Base-by-base conservation (phyloP, 2,797 vertebrate species). In the Bradypus variegatus region DNA sequence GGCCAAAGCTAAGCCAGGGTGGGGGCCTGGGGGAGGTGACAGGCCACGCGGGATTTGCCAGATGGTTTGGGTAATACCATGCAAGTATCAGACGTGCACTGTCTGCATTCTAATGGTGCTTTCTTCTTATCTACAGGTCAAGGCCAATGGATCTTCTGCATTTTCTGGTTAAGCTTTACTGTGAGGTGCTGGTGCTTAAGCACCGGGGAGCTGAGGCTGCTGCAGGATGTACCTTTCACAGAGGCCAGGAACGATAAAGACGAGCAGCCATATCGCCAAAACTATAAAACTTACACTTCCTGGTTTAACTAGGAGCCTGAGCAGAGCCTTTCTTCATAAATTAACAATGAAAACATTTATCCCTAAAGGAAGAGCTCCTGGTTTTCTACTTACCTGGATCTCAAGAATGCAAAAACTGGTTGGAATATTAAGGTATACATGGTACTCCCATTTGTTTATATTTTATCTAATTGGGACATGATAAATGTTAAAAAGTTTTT, bases 211-310 rank as follows among this genome's bases (percentile, higher is more conserved):
- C 13, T 12, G 55, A 87, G 10, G 33, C 41, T 87, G 5, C 36
- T 64, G n/a, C 81, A n/a, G 33, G 41, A 69, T 19, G 45, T 13
- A 13, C 25, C 4, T 2, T 48, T 65, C 62, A 29, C 69, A 76
- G 29, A 29, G 0, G 7, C 41, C 21, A 14, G n/a, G 48, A 60
- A 16, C 12, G 3, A 4, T 23, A n/a, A 75, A 6, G 15, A 38
- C 27, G 10, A 9, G 50, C 25, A n/a, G n/a, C 3, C 25, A 19
- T 8, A 29, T 4, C 0, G 0, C 58, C 38, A 36, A 55, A 45
- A 81, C 50, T 16, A 0, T 13, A 23, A 38, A 62, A 25, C 18
- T 8, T 8, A 36, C 3, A 58, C 60, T 60, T 3, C n/a, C 16
- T 6, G 10, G 53, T 45, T 78, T 53, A 55, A 29, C 45, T 0